A percentile compares a stretch with the other conserved stretches of the same genome.
Conservation (phyloP, 2,113 vertebrate genomes). For the Picathartes gymnocephalus region DNA sequence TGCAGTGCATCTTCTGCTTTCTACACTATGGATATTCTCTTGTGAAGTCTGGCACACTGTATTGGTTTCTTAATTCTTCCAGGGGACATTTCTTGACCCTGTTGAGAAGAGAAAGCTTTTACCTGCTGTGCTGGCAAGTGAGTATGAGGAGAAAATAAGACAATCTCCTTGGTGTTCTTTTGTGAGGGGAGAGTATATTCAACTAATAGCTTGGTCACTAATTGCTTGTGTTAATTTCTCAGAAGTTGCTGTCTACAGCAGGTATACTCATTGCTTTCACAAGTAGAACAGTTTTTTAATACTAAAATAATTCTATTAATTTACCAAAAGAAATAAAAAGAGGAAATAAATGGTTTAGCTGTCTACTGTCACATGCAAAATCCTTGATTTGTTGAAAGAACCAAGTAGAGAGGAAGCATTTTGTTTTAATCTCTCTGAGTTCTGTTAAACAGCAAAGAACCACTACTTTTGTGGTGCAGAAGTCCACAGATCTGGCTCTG, state of each 20-base stretch:
- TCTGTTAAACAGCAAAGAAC: constrained; percentile 46
- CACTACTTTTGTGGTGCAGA: constrained; percentile 16
- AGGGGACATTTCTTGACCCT: not conserved
- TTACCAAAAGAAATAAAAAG: not conserved
- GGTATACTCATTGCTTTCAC: not conserved
- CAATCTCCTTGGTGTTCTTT: not conserved
- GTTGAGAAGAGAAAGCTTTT: not conserved
- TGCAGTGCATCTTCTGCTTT: not conserved
- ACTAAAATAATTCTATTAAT: not conserved
- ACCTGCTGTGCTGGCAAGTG: not conserved
- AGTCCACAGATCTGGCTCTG: constrained; percentile 62
- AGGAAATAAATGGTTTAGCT: not conserved
- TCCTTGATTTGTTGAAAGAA: constrained; percentile 40
- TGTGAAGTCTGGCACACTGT: not conserved
- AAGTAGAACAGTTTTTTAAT: not conserved
- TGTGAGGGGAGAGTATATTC: not conserved
- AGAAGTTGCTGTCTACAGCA: not conserved
- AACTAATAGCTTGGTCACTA: not conserved
- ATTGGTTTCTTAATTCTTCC: not conserved
- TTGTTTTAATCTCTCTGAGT: constrained; percentile 43
- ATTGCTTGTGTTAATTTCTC: not conserved
- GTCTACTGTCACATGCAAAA: constrained; percentile 28
- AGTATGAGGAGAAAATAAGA: not conserved
- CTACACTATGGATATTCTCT: not conserved
- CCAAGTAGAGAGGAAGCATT: constrained; percentile 4